Percentiles rank a stretch among this genome's conserved stretches.
These are phyloP conservation scores for Macroteleia sp. DNA, from an alignment of 2,888 invertebrate species.

Conservation along the genomic window DNA sequence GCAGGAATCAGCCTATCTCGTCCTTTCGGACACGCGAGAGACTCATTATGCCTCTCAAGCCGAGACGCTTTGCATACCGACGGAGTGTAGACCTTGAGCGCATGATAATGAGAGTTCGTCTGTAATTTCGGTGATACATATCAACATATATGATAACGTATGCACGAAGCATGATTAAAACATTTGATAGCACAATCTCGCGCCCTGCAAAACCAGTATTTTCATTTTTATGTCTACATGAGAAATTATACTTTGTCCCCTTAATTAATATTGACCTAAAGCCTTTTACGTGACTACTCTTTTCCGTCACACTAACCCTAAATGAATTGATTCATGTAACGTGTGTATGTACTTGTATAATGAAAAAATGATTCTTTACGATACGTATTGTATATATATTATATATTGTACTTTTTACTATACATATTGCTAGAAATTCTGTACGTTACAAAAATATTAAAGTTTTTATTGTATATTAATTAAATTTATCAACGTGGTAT, in stretches of 20 bases:
- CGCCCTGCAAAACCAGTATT: constrained; percentile 45
- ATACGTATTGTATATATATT: too few relatives aligned
- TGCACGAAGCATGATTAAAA: constrained; percentile 40
- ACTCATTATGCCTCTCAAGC: constrained; percentile 61
- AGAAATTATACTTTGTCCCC: constrained; percentile 42
- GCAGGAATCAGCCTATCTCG: constrained; percentile 60
- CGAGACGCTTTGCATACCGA: constrained; percentile 64
- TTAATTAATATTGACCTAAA: constrained; percentile 45
- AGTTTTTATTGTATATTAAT: too few relatives aligned
- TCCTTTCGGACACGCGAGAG: constrained; percentile 63
- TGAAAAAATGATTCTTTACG: too few relatives aligned
- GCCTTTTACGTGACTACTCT: constrained; percentile 10
- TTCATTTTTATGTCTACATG: constrained; percentile 35
- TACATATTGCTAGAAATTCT: too few relatives aligned
- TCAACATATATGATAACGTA: constrained; percentile 54
- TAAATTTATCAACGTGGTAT: too few relatives aligned
- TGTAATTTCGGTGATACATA: constrained; percentile 62
- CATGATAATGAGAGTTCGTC: constrained; percentile 64
- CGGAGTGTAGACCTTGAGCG: constrained; percentile 60
- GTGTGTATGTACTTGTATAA: too few relatives aligned
- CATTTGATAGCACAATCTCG: constrained; percentile 40
- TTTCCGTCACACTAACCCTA: constrained; percentile 9
- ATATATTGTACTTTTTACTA: too few relatives aligned
- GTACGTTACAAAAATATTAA: too few relatives aligned
- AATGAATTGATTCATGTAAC: not conserved